Evolutionary conservation across 1,140 invertebrate genomes (phyloP), one percentile per base, ranked within the genome.

Genomic region (Drosophila burlai): DNA sequence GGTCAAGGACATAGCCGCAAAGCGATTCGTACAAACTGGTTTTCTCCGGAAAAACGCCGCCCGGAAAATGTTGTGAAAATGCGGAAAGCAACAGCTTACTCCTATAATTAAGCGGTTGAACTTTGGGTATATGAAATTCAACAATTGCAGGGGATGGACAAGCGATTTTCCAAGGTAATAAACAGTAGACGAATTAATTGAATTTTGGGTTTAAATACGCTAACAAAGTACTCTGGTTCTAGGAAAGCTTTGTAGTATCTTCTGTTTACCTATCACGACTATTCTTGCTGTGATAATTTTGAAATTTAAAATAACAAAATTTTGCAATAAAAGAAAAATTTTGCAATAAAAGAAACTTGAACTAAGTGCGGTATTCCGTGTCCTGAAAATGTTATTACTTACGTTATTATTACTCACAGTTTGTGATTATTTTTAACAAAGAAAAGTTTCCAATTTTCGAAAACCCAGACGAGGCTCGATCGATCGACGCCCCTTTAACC

Each of bases 61-160:
- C 24, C 58, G 52, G 67, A 61, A 67, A 79, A 82, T 49, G 45
- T 64, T 65, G 72, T 80, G 72, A 74, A 87, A 84, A 69, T 34
- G 18, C 31, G 18, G 7, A 54, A 75, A 58, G 80, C 81, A 83
- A 83, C 81, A 80, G 76, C 66, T 80, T 73, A 57, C 36, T 21
- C 40, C 46, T 24, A 43, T 85, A 82, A 90, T 89, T 76, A 90
- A 85, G 75, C 66, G 38, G 75, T 89, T 71, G 61, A 76, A 40
- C 55, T 72, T 60, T 71, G 21, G 29, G 47, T 29, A 60, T 55
- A 8, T 43, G 42, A 34, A 50, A 34, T 49, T 18, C 5, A 5
- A 52, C 34, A 24, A 43, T 40, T 38, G 45, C 21, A 24, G 38
- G 52, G 42, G 10, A 38, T 50, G 34, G 11, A 21, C 18, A 46